These are phyloP conservation scores for Venusia cambrica DNA, from an alignment of 2,888 invertebrate genomes.

Conservation along the genomic window DNA sequence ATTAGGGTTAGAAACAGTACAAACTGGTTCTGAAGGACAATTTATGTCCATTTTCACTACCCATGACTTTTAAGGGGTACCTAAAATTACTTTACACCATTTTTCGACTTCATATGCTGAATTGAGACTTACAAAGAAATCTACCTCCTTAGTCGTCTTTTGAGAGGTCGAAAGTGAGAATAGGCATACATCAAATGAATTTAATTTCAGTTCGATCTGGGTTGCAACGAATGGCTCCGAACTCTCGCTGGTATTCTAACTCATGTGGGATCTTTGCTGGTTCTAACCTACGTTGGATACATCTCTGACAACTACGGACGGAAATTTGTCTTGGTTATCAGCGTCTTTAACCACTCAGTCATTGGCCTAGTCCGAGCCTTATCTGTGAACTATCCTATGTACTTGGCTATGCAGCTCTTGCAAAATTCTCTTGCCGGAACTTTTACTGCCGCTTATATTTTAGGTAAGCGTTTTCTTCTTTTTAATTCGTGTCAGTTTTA, in stretches of 20 bases:
- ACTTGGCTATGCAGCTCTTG: conserved; percentile 73
- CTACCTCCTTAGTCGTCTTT: too few species aligned
- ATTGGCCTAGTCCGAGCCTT: conserved; percentile 78
- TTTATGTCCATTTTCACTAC: too few species aligned
- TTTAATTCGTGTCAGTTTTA: too few species aligned
- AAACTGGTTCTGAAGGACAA: too few species aligned
- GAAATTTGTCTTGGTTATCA: conserved; percentile 68
- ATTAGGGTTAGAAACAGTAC: too few species aligned
- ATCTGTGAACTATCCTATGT: conserved; percentile 78
- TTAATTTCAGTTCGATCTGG: conserved; percentile 83
- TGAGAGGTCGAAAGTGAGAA: too few species aligned
- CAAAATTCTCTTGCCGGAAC: conserved; percentile 77
- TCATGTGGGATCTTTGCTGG: conserved; percentile 85
- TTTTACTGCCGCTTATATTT: conserved; percentile 72
- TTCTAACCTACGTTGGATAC: conserved; percentile 84
- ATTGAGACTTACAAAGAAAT: too few species aligned
- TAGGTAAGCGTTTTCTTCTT: too few species aligned
- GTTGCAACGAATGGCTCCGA: conserved; percentile 85
- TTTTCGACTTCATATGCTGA: too few species aligned
- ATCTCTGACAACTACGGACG: conserved; percentile 84
- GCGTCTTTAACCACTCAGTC: conserved; percentile 63
- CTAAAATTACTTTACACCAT: too few species aligned
- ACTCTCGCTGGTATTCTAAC: conserved; percentile 86
- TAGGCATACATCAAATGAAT: too few species aligned
- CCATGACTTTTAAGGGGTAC: too few species aligned